phyloP scores from a whole-genome alignment of 2,888 invertebrate species.

The Gibbula magus region DNA sequence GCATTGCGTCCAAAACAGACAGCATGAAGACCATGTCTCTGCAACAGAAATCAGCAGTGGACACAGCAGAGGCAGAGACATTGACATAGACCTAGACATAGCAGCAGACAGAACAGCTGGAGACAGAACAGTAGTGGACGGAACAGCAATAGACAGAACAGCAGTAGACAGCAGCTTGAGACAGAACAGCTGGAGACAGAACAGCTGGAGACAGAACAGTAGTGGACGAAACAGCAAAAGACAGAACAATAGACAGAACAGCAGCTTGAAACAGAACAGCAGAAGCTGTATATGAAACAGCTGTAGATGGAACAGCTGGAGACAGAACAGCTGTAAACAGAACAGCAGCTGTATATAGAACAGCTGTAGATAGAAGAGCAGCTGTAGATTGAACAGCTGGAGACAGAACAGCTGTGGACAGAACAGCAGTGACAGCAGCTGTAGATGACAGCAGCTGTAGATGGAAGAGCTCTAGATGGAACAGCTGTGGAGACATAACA shows the following conservation, averaged over 20 bases:
- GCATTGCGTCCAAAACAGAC: too few relatives aligned
- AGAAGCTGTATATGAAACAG: neutral
- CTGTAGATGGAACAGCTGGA: too few relatives aligned
- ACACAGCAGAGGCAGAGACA: neutral
- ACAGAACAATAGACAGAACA: neutral
- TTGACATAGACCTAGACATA: neutral
- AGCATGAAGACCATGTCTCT: neutral
- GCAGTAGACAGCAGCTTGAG: neutral
- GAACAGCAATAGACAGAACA: neutral
- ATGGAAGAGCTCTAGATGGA: neutral
- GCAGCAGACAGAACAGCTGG: neutral
- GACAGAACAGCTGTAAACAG: too few relatives aligned
- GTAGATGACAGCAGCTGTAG: neutral
- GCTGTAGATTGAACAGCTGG: neutral
- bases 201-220: too few relatives aligned
- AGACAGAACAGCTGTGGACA: too few relatives aligned
- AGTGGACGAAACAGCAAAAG: too few relatives aligned
- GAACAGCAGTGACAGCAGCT: neutral
- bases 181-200: neutral
- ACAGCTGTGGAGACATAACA: too few relatives aligned
- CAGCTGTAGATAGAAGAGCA: neutral
- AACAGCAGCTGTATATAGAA: neutral
- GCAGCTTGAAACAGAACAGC: neutral
- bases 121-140: too few relatives aligned
- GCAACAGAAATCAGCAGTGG: neutral